Evolutionary conservation across 2,888 invertebrate genomes (phyloP), one percentile per base, ranked within the genome.

Genomic region (Agapetus fuscipes): DNA sequence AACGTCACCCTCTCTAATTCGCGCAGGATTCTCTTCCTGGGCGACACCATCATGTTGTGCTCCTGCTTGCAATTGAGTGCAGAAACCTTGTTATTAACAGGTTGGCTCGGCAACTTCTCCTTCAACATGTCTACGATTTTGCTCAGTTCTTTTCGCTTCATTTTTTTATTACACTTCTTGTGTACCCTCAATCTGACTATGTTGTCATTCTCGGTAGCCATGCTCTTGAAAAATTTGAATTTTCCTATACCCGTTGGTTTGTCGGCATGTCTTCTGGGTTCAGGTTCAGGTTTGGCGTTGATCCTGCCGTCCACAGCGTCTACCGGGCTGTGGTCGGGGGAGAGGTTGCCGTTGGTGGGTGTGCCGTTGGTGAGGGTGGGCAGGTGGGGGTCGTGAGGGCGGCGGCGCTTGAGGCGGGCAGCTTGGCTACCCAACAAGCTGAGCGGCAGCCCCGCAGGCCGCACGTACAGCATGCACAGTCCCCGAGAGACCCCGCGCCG

Each of bases 1-100:
- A 80, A 64, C 47, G 77, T 80, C 5, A 83, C 83, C 53, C 80
- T 74, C 57, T 88, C 88, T 56, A 88, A 72, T 59, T 88, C 87
- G 37, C 86, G 74, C 45, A 88, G 66, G 61, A 87, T 82, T 51
- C 88, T 74, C 58, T 88, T 88, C 27, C 88, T 72, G 34, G 88
- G 88, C 43, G 87, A 87, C 17, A 87, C 84, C 52, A 83, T 79
- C 52, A 82, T 78, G 51, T 57, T 58, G 56, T 67, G 69, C 53
- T 70, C 69, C 54, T 66, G 68, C 32, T 67, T 61, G 45, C 68
- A 68, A 20, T 39, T 36, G 13, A 38, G 25, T 50, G 52, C 61
- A 14, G 62, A 65, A 33, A 66, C 53, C 54, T 68, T 67, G 9
- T 62, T 64, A 53, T 67, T 66, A 33, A 66, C 61, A 33, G 65